These are phyloP conservation scores for Graptemys geographica DNA, from an alignment of 2,797 vertebrate genomes.

Conservation along the genomic window DNA sequence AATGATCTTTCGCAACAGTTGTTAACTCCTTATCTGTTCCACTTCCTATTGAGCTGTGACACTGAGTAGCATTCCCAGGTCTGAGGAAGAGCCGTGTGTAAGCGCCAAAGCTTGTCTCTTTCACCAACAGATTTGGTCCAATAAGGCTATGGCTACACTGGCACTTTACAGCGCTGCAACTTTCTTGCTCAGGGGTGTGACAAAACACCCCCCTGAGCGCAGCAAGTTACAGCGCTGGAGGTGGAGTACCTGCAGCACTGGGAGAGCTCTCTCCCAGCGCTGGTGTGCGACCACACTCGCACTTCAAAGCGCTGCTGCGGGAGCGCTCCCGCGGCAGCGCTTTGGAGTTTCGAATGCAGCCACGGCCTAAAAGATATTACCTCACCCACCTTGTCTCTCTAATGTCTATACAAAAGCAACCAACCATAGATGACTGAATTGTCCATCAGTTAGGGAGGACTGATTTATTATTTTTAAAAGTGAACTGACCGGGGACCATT, in stretches of 20 bases:
- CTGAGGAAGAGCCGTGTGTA: background rate
- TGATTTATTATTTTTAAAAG: background rate
- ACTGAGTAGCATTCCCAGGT: background rate
- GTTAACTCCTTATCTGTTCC: background rate
- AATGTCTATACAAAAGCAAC: background rate
- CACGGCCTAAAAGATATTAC: background rate
- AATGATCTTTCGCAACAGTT: background rate
- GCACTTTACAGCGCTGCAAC: no score
- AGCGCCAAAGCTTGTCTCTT: background rate
- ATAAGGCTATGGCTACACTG: background rate
- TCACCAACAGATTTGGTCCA: background rate
- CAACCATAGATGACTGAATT: background rate
- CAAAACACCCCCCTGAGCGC: no score
- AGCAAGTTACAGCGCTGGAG: no score
- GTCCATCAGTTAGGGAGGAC: fast-evolving
- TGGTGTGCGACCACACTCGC: no score
- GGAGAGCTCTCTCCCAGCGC: no score
- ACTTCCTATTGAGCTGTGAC: background rate
- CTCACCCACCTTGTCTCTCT: background rate
- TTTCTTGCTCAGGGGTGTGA: no score
- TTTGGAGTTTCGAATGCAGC: no score
- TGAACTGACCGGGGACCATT: background rate
- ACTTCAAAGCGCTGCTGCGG: no score
- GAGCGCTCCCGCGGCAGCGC: no score
- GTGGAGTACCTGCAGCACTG: no score